Base-by-base conservation (phyloP, 2,888 invertebrate genomes). In the Caenorhabditis sp. region DNA sequence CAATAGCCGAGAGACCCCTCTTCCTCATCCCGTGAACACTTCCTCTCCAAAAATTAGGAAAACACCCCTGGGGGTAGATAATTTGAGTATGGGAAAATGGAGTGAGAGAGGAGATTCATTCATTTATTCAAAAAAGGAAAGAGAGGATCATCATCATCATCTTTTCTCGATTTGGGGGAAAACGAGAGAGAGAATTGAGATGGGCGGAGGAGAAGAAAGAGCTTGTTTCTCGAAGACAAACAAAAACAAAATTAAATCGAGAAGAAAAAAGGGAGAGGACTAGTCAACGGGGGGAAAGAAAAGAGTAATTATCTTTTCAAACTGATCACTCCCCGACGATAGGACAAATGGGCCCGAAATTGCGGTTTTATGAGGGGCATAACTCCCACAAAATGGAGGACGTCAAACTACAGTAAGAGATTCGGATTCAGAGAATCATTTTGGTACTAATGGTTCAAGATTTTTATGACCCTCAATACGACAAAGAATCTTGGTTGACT, bases 211-310 rank as follows among this genome's bases (percentile, higher is more conserved):
- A 31, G 26, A 6, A 47, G 47, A 64, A n/a, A 14, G 47, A 38
- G 38, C 56, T 51, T 47, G 51, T 64, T 66, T 51, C 66, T 14
- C 54, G 38, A 54, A 68, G 38, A 54, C 66, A 68, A 68, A 68
- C 51, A 51, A 51, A 68, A 68, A 68, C 68, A 68, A 68, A 68
- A 68, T 68, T 68, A 68, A 68, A 68, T 68, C 68, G 68, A 80
- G 54, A n/a, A 56, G 38, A 31, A 35, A 58, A 73, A 49, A 58
- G 49, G 35, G 44, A 44, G 38, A 72, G 31, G 44, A 26, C 24
- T 24, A 49, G 38, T 44, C 31, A 19, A 22, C 28, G 44, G 28
- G n/a, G n/a, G n/a, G 41, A 47, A n/a, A 61, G 24, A 61, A 61
- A 24, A 64, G 26, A 54, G 54, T 47, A 54, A 56, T 56, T 54